phyloP scores from a whole-genome alignment of 1,140 invertebrate genomes.

The Drosophila pachea region DNA sequence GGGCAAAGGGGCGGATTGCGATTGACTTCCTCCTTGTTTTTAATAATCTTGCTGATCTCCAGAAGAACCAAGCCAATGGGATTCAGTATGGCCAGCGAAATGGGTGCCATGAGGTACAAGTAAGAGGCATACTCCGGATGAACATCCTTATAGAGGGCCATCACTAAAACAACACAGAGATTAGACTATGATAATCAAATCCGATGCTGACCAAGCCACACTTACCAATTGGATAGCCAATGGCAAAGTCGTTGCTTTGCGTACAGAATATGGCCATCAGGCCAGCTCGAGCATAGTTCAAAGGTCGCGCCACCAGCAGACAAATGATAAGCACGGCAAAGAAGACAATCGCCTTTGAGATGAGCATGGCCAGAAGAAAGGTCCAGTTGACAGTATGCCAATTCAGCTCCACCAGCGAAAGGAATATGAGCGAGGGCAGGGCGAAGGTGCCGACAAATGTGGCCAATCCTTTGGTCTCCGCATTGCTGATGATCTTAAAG shows the following conservation, averaged over 20 bases:
- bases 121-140: conserved; percentile 95
- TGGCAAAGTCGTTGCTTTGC: conserved; percentile 98
- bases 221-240: conserved; percentile 97
- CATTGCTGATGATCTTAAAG: conserved; percentile 89
- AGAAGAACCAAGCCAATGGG: conserved; percentile 94
- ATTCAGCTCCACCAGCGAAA: conserved; percentile 91
- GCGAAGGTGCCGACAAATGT: conserved; percentile 96
- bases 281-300: conserved; percentile 91
- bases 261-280: conserved; percentile 97
- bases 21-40: conserved; percentile 62
- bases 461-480: conserved; percentile 93
- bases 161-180: conserved; percentile 80
- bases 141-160: conserved; percentile 85
- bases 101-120: conserved; percentile 95
- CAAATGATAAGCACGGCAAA: conserved; percentile 89
- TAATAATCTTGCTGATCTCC: conserved; percentile 87
- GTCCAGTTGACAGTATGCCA: conserved; percentile 92
- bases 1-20: conserved; percentile 67
- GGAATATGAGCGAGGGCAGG: conserved; percentile 94
- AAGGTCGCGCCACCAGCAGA: conserved; percentile 87
- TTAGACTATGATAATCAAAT: background rate
- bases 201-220: background rate
- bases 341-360: conserved; percentile 93
- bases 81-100: conserved; percentile 95
- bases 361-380: conserved; percentile 90